Base-by-base conservation (phyloP, 2,888 invertebrate genomes). In the Brenthis daphne region DNA sequence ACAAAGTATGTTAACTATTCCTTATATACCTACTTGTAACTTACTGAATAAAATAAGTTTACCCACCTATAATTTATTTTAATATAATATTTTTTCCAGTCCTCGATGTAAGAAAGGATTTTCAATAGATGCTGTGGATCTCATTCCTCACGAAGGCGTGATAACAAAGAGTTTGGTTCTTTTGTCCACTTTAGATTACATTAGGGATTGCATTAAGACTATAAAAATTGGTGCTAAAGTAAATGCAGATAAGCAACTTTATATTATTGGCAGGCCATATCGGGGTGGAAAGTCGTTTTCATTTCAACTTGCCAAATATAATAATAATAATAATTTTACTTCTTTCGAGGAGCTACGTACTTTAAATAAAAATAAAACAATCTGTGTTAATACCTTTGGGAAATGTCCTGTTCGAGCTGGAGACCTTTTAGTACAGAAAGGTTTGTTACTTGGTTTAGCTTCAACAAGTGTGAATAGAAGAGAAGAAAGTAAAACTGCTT, bases 51-150 rank as follows among this genome's bases (percentile, higher is more conserved):
- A 13, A 60, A 29, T 48, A 48, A 29, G 2, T 4, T 50, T 43
- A 43, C 37, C 11, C 11, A 43, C 3, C 37, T 43, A 29, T 37
- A 50, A 54, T 20, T 24, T 65, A n/a, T 57, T 48, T 47, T 11
- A 48, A 29, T 13, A 58, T 2, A 29, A 29, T 4, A 29, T 51
- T 66, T 64, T 29, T 88, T 87, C 70, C 82, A 92, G 92, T 24
- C 86, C 84, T 20, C 79, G 80, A 55, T 92, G 92, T 79, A 89
- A 85, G 76, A 90, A 88, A 80, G 87, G 88, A 11, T 89, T 90
- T 71, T 57, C 85, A 0, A 80, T 89, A 13, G 83, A 87, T 57
- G 71, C 77, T 3, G 77, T 83, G 12, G 85, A 88, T 63, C 73
- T 79, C 1, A 76, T 90, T 53, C 75, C 77, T 11, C 86, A 88